phyloP scores from a whole-genome alignment of 2,797 vertebrate species.

The Hafferia zeledoni region DNA sequence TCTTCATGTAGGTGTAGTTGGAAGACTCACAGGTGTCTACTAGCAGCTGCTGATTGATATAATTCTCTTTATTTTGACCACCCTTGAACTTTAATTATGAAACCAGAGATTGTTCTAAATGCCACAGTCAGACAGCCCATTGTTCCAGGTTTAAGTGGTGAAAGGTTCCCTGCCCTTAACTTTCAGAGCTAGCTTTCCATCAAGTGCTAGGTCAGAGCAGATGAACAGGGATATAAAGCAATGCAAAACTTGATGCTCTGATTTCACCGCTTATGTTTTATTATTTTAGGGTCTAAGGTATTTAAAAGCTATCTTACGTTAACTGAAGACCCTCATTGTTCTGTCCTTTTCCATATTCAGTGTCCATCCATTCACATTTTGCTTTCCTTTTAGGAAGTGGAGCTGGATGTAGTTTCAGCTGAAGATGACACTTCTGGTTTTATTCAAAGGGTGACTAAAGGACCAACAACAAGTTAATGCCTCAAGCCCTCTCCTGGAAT shows the following conservation, averaged over 20 bases:
- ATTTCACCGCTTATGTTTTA: neutral
- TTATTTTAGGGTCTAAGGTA: neutral
- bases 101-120: slow-evolving; percentile 25
- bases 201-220: neutral
- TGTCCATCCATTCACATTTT: neutral
- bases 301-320: neutral
- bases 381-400: neutral
- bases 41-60: slow-evolving; percentile 15
- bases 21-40: neutral
- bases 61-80: slow-evolving; percentile 27
- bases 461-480: neutral
- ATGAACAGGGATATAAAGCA: neutral
- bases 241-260: neutral
- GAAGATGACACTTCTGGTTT: neutral
- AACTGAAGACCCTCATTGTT: accelerated
- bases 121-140: neutral
- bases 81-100: slow-evolving; percentile 17
- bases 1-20: neutral
- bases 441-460: neutral
- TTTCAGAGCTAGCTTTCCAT: neutral
- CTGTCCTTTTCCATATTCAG: neutral
- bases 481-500: neutral
- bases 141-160: neutral
- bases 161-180: neutral
- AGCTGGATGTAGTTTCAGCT: neutral